phyloP scores from a whole-genome alignment of 2,888 invertebrate species.

The Agriotes lineatus region DNA sequence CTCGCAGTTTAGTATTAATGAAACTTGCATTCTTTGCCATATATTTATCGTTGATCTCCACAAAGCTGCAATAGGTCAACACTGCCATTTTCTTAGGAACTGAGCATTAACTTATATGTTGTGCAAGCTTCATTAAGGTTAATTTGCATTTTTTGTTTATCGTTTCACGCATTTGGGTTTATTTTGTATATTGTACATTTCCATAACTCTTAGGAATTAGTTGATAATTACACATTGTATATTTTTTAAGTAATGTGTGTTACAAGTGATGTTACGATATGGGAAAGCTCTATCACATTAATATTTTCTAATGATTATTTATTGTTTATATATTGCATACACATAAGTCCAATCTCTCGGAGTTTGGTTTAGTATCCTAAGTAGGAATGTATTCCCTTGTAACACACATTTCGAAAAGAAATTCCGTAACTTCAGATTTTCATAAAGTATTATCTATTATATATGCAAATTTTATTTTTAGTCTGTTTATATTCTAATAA shows the following conservation, averaged over 20 bases:
- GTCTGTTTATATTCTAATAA: conserved; percentile 64
- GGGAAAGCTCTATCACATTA: conserved; percentile 13
- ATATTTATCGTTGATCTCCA: conserved; percentile 51
- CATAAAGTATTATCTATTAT: conserved; percentile 44
- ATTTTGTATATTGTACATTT: conserved; percentile 53
- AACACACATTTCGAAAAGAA: conserved; percentile 38
- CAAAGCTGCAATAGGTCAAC: conserved; percentile 56
- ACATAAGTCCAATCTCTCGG: conserved; percentile 25
- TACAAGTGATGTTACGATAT: conserved; percentile 22
- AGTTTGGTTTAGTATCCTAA: conserved; percentile 21
- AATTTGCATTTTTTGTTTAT: conserved; percentile 25
- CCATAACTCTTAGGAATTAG: conserved; percentile 41
- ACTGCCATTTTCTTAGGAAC: conserved; percentile 55
- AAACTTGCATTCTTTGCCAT: conserved; percentile 46
- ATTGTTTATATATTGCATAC: conserved; percentile 34
- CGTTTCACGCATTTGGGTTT: conserved; percentile 33
- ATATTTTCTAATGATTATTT: conserved; percentile 27
- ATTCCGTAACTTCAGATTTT: conserved; percentile 38
- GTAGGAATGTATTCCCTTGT: conserved; percentile 27
- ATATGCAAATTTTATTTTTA: conserved; percentile 56
- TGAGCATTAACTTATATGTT: conserved; percentile 43
- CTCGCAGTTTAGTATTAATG: conserved; percentile 44
- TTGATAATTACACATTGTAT: conserved; percentile 34
- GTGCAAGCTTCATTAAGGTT: conserved; percentile 43
- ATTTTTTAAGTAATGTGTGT: conserved; percentile 40